Conservation (phyloP, 2,888 invertebrate genomes). For the Eueremaeus valkanovi region DNA sequence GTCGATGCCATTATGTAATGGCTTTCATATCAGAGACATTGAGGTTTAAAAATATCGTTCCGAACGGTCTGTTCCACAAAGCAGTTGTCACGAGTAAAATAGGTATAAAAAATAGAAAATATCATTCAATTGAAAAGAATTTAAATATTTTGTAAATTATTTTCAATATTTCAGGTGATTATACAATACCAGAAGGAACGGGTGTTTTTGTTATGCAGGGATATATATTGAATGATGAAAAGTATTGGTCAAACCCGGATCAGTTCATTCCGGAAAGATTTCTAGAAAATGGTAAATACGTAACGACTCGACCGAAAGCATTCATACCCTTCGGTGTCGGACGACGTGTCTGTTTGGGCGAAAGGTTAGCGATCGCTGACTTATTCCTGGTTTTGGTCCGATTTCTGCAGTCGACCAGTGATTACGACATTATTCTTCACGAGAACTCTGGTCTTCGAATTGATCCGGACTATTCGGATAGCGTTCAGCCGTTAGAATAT, state of each 20-base stretch:
- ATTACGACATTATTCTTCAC: not conserved
- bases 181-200: not conserved
- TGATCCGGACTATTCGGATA: conserved; percentile 61
- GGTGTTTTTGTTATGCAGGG: not conserved
- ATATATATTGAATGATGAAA: not conserved
- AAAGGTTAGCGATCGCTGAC: conserved; percentile 18
- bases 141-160: not conserved
- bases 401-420: not conserved
- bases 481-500: too few species aligned
- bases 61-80: not conserved
- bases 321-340: conserved; percentile 18
- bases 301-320: not conserved
- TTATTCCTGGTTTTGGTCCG: conserved; percentile 4
- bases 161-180: conserved; percentile 1
- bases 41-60: not conserved
- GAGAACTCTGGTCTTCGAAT: too few species aligned
- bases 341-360: conserved; percentile 33
- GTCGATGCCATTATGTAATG: not conserved
- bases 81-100: not conserved
- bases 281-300: not conserved
- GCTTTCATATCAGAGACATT: conserved; percentile 23
- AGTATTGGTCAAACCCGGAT: not conserved
- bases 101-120: not conserved
- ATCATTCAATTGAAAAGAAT: not conserved
- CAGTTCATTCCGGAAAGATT: conserved; percentile 13